Evolutionary conservation across 2,797 vertebrate genomes (phyloP), one percentile per base, ranked within the genome.

Genomic region (Erpetoichthys calabaricus): DNA sequence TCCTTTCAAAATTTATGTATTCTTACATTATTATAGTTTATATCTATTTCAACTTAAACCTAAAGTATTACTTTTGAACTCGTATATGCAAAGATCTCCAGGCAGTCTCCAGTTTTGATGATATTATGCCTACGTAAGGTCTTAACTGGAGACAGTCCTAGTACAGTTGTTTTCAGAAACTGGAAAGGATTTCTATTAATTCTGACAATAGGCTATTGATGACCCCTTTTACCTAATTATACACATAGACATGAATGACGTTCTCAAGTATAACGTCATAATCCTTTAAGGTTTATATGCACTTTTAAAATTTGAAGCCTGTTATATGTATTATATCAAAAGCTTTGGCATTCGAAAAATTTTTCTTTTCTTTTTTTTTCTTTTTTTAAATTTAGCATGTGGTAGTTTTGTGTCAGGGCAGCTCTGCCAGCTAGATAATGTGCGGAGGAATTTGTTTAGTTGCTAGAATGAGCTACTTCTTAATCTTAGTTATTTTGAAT

Each of bases 81-180:
- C 83, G 82, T 86, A 86, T 88, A 87, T 87, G 85, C 86, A 88
- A 88, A 81, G 73, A 80, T 74, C 68, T 76, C 77, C 71, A 74
- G 77, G 65, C 75, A 68, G 72, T 62, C 68, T 81, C 66, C 63
- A 72, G 61, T 64, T 70, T 79, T 78, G 67, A 70, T 79, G 25
- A 83, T 86, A 80, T 60, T 67, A 67, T 68, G 81, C 79, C 80
- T 77, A 70, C 75, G 25, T 25, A 25, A 25, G 25, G 75, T 63
- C 69, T 73, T 73, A 69, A 69, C 61, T 58, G 68, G 53, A 42
- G 42, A 60, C 68, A 53, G 55, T 53, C 58, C 62, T 57, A 54
- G 64, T 4, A 50, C 42, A 10, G 47, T 49, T 57, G 42, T 43
- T 42, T 6, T 57, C 47, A 66, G 55, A 64, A 65, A 65, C 63